Base-by-base conservation (phyloP, 2,113 vertebrate genomes). In the Solea solea region DNA sequence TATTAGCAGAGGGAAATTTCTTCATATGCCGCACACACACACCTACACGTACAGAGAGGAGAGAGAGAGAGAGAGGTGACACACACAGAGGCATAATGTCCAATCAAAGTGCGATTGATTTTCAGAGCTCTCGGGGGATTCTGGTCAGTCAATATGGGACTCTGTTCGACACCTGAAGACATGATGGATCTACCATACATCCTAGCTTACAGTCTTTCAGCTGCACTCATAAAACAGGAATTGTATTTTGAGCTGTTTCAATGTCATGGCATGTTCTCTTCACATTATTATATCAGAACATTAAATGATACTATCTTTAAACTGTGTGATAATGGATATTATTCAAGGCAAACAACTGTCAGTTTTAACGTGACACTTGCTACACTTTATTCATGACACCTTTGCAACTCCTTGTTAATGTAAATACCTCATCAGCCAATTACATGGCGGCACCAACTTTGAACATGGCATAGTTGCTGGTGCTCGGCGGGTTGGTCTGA, bases 41-140 rank as follows among this genome's bases (percentile, higher is more conserved):
- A 53, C 0, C 10, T 42, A 64, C 8, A 63, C 55, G 34, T 34
- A 39, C 55, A 39, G 48, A 4, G 34, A 34, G 34, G 34, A 34
- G 34, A 34, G 34, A 34, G 34, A 34, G 34, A 34, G 34, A 34
- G 34, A 34, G 34, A 34, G 34, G 34, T 45, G 76, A 72, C 73
- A 77, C 66, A 65, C 53, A 49, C 27, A n/a, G 68, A 85, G 72
- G 86, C 60, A 78, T 67, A 78, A 76, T 53, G 64, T 75, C 80
- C 82, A 85, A 92, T 91, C 83, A 88, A 86, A 90, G 84, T 15
- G 8, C 0, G 72, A 91, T 92, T 80, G 88, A 91, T 91, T 87
- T 89, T 70, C 78, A 72, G 73, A 74, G 84, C 76, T 85, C 85
- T 77, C 72, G 1, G 63, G 70, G 71, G 87, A 88, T 78, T 73